Percentiles rank a stretch among this genome's conserved stretches.
These are phyloP conservation scores for Aptenodytes forsteri DNA, from an alignment of 2,113 vertebrate species.

Conservation along the genomic window DNA sequence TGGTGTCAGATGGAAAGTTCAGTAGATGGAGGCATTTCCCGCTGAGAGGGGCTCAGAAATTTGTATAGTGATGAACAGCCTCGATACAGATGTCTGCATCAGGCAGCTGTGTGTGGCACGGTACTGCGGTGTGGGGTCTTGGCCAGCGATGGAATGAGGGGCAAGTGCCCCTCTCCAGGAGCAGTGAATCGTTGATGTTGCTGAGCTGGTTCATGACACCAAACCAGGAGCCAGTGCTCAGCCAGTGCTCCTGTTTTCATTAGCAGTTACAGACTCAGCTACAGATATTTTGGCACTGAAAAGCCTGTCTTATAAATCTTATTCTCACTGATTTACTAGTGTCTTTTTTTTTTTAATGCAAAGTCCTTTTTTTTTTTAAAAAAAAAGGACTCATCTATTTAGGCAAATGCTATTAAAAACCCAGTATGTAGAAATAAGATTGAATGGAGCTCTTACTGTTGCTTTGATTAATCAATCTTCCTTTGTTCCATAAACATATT, in stretches of 20 bases:
- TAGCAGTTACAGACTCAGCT: neutral
- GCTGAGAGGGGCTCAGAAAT: neutral
- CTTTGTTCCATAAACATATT: neutral
- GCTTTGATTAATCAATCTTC: neutral
- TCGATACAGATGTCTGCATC: neutral
- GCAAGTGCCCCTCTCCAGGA: neutral
- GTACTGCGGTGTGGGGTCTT: fast-evolving
- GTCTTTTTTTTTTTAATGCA: neutral
- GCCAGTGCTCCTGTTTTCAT: neutral
- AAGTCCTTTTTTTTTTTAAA: neutral
- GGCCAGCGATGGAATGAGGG: neutral
- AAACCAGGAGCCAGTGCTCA: neutral
- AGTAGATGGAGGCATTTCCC: neutral
- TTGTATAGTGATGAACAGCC: neutral
- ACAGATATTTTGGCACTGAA: neutral
- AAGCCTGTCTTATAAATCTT: neutral
- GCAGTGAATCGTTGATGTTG: neutral
- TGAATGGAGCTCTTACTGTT: neutral
- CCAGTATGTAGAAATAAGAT: neutral
- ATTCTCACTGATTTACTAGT: neutral
- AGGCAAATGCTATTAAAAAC: neutral
- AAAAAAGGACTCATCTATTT: neutral
- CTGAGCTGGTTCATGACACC: neutral
- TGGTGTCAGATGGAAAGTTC: neutral
- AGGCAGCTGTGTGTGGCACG: neutral